A percentile compares a stretch with the other conserved stretches of the same genome.
These are phyloP conservation scores for Callipepla squamata DNA, from an alignment of 2,113 vertebrate genomes.

Conservation along the genomic window DNA sequence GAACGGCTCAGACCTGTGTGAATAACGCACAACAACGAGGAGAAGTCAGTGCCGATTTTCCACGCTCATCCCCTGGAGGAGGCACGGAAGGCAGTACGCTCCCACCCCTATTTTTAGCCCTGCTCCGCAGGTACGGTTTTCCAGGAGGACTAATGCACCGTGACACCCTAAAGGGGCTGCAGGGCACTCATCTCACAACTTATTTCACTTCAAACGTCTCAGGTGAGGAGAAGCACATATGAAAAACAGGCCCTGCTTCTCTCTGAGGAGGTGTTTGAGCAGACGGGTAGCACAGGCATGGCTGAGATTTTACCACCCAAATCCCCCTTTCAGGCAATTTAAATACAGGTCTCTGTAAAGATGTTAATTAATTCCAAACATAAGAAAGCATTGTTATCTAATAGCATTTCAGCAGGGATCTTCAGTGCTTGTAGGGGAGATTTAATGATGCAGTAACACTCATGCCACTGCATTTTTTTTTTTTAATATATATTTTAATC, in stretches of 20 bases:
- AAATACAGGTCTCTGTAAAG: neutral
- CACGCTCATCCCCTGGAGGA: rapidly evolving
- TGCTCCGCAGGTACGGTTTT: neutral
- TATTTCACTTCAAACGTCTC: neutral
- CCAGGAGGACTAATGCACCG: neutral
- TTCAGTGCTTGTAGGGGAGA: neutral
- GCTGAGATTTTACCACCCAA: neutral
- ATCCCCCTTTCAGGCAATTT: neutral
- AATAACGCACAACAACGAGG: rapidly evolving
- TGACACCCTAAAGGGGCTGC: neutral
- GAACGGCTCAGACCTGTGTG: neutral
- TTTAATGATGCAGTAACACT: neutral
- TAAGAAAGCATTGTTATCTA: neutral
- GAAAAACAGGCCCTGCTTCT: neutral
- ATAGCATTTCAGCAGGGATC: neutral
- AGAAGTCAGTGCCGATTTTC: neutral
- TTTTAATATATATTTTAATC: neutral
- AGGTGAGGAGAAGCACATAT: neutral
- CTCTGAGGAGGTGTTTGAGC: neutral
- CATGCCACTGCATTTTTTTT: rapidly evolving
- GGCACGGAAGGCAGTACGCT: neutral
- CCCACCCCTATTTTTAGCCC: constrained; percentile 20
- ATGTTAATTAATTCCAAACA: neutral
- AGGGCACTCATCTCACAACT: neutral
- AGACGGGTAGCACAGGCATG: neutral